Evolutionary conservation across 2,113 vertebrate species (phyloP), one percentile per base, ranked within the genome.

Genomic region (Pelmatolapia mariae): DNA sequence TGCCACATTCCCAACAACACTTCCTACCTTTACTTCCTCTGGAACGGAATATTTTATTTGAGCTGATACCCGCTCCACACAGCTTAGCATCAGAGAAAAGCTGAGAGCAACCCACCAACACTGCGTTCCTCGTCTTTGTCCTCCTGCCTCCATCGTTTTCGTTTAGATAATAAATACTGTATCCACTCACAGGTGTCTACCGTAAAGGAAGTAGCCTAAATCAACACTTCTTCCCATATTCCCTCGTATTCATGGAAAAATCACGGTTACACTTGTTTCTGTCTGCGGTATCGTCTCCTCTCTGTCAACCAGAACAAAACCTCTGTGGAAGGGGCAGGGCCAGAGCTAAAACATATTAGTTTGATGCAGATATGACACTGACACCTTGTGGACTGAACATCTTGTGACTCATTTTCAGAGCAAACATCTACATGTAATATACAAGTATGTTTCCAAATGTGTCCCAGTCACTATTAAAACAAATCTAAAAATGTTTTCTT

Each of bases 31-130:
- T 59, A 29, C 56, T 59, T 59, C 56, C 26, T 59, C 56, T 59
- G 83, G 94, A 85, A 95, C n/a, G 0, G 95, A 94, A 81, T 97
- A 97, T 86, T 94, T 92, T 10, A 96, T 93, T 6, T 96, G 95
- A 71, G 93, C 91, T 19, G 87, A 93, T 7, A 89, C 52, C 33
- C 7, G 16, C 43, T 90, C 76, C 19, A 87, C 12, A 12, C 81
- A 93, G 68, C 57, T 43, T 33, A 95, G 3, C 54, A 94, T 56
- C 7, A 95, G 22, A 56, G 57, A 89, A 6, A 95, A 50, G 31
- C 43, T 19, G n/a, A 95, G 7, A 40, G 57, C 82, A 9, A 92
- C 1, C 82, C 73, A 91, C 86, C 79, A 93, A 0, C 5, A 52
- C 18, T 71, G 82, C 33, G 33, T 56, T 87, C 78, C 81, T 57